A percentile compares a stretch with the other conserved stretches of the same genome.
Evolutionary conservation across 2,888 invertebrate species (phyloP).

Genomic region (Tetrapedia diversipes): DNA sequence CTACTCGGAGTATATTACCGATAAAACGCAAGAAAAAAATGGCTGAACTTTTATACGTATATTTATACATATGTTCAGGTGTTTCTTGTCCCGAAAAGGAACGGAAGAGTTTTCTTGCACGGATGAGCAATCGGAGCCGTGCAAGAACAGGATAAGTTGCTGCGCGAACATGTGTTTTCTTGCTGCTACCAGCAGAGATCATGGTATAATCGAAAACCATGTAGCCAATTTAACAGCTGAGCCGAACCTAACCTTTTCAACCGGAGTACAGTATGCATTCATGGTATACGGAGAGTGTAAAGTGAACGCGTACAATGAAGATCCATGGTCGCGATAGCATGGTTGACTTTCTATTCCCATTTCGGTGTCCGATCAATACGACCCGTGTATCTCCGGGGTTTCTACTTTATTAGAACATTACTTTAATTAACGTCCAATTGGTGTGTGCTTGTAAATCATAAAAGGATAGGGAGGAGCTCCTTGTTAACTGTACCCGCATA

Average conservation of each 20-base stretch:
- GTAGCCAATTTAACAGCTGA: conserved; percentile 42
- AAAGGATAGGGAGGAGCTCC: background rate
- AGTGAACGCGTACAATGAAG: conserved; percentile 32
- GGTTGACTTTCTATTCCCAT: conserved; percentile 51
- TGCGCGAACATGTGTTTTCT: conserved; percentile 31
- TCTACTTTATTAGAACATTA: conserved; percentile 41
- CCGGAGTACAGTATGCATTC: no score
- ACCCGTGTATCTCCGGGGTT: conserved; percentile 2
- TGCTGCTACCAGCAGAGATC: conserved; percentile 7
- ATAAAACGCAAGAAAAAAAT: background rate
- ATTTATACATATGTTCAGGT: background rate
- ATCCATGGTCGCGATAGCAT: conserved; percentile 30
- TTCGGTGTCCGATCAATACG: conserved; percentile 37
- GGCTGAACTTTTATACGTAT: background rate
- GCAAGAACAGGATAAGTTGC: background rate
- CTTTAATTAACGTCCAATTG: conserved; percentile 43
- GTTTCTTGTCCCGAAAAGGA: background rate
- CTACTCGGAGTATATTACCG: background rate
- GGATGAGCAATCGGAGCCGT: background rate
- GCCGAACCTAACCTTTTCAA: conserved; percentile 13
- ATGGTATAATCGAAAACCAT: conserved; percentile 29
- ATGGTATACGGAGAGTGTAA: background rate
- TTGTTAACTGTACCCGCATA: background rate
- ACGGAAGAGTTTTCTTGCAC: background rate
- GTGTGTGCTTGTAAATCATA: conserved; percentile 20